phyloP scores from a whole-genome alignment of 2,113 vertebrate species.

The Rhynchomys soricoides region DNA sequence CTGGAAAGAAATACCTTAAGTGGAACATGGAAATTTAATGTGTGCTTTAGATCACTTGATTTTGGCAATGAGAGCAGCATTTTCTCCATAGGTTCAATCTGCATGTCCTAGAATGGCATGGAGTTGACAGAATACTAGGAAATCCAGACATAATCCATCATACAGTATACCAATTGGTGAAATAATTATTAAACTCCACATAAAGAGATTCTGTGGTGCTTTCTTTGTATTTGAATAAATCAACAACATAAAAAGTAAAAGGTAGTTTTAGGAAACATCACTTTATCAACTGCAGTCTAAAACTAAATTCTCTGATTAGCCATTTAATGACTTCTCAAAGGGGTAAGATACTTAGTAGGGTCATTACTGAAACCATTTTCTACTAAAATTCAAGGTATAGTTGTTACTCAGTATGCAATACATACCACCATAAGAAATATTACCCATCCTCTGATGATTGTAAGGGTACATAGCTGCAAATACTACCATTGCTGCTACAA shows the following conservation, averaged over 20 bases:
- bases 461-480: not conserved
- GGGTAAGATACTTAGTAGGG: not conserved
- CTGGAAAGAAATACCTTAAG: constrained; percentile 45
- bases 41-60: constrained; percentile 45
- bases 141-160: not conserved
- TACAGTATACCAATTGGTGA: not conserved
- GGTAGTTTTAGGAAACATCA: not conserved
- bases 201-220: not conserved
- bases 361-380: not conserved
- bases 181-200: not conserved
- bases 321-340: constrained; percentile 1
- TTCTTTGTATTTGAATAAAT: not conserved
- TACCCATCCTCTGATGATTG: not conserved
- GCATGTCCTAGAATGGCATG: not conserved
- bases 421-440: not conserved
- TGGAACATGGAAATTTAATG: constrained; percentile 41
- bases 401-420: constrained; percentile 1
- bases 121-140: constrained; percentile 17
- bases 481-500: not conserved
- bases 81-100: constrained; percentile 40
- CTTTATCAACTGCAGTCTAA: constrained; percentile 20
- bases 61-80: constrained; percentile 13
- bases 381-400: not conserved
- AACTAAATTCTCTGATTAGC: not conserved
- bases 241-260: not conserved